Conservation (phyloP, 2,113 vertebrate species). For the Heterochromis multidens region DNA sequence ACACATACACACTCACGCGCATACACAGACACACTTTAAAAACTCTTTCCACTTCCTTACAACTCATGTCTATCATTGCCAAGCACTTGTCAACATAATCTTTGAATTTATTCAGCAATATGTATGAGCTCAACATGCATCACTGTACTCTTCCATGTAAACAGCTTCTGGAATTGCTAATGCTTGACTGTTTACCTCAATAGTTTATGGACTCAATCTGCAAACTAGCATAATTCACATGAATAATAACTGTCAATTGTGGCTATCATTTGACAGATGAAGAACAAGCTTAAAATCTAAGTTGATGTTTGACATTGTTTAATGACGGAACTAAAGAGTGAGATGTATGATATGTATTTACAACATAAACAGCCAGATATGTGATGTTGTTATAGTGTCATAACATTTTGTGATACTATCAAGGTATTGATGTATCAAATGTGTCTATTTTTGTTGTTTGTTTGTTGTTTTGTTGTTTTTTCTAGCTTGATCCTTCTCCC, state of each 20-base stretch:
- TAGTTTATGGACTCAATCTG: constrained; percentile 44
- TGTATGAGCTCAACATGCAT: constrained; percentile 52
- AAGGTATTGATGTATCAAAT: not conserved
- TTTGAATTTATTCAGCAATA: constrained; percentile 59
- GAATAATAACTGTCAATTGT: constrained; percentile 38
- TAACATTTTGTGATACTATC: not conserved
- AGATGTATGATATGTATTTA: not conserved
- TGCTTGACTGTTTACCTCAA: constrained; percentile 51
- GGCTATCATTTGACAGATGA: not conserved
- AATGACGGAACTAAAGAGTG: not conserved
- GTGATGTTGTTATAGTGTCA: not conserved
- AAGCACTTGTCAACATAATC: constrained; percentile 66
- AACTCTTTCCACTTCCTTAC: constrained; percentile 15
- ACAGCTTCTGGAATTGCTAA: constrained; percentile 60
- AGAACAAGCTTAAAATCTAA: not conserved
- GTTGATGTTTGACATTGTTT: not conserved
- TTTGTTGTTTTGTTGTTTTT: no score
- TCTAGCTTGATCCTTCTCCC: not conserved
- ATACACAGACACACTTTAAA: not conserved
- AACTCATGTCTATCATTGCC: constrained; percentile 53
- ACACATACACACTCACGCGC: not conserved
- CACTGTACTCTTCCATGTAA: constrained; percentile 55
- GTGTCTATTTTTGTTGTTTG: not conserved
- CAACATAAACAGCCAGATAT: not conserved
- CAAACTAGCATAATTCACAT: constrained; percentile 43